Base-by-base conservation (phyloP, 1,140 invertebrate genomes). In the Papilio polyxenes region DNA sequence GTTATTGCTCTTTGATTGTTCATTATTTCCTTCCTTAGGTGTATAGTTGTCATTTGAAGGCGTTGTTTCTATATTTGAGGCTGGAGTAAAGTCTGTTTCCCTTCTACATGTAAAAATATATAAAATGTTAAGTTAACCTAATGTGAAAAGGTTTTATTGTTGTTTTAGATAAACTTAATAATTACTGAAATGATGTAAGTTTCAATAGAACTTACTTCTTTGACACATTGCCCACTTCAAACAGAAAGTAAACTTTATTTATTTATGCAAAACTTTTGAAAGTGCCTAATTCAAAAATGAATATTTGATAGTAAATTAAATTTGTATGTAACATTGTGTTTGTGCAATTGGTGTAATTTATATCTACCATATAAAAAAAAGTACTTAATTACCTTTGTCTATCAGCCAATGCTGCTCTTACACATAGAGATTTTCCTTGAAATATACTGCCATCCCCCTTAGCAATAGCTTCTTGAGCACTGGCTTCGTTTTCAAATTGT, bases 401-500 rank as follows among this genome's bases (percentile, higher is more conserved):
- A 81, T 95, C 94, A 59, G 89, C 91, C 75, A 94, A 91, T 8
- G 95, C 95, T 82, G 95, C 95, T 84, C 94, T 95, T 3, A 96
- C 96, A 82, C 89, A 95, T 83, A 98, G 90, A 86, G 95, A 95
- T 90, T 96, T 96, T 3, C 97, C 97, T 91, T 97, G 96, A 82
- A 98, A 96, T 62, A 96, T 93, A 75, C 95, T 95, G 10, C 96
- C 96, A 92, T 97, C 95, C 84, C 97, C 96, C 82, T 96, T 95
- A 75, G 95, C 90, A 44, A 98, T 97, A 77, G 97, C 97, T 83
- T 95, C 95, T 78, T 96, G 95, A 7, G 97, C 98, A 89, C 96
- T 95, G 31, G 95, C 94, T 87, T 98, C 97, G 62, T 95, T 95
- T 76, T 97, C 96, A 95, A 97, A 98, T 87, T 98, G 98, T 8